Percentiles rank a stretch among this genome's conserved stretches.
Conservation (phyloP, 2,888 invertebrate species). For the Anticlea derivata region DNA sequence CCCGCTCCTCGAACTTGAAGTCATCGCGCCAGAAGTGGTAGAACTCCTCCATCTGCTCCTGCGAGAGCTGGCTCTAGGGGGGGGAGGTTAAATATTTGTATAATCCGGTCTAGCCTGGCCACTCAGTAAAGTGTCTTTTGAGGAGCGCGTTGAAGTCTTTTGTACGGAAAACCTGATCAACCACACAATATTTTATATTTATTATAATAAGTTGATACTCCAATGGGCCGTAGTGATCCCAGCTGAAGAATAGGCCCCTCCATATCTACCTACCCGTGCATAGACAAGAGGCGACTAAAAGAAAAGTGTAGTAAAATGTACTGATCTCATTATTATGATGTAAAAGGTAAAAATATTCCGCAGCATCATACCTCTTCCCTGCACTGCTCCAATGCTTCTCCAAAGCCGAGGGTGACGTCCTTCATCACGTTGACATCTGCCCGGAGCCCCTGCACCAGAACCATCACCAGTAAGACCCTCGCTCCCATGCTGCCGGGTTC, state of each 20-base stretch:
- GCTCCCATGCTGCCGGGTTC: constrained; percentile 13
- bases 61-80: constrained; percentile 61
- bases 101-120: no score
- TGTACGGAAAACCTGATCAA: neutral
- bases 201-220: no score
- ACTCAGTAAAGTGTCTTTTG: neutral
- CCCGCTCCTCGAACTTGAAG: constrained; percentile 73
- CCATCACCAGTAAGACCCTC: constrained; percentile 15
- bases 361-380: constrained; percentile 59
- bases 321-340: no score
- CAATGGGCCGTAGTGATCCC: no score
- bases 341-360: neutral
- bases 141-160: constrained; percentile 1
- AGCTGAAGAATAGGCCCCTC: no score
- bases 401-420: constrained; percentile 75
- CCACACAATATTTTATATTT: no score
- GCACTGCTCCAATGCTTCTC: constrained; percentile 69
- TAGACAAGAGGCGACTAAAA: no score
- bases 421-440: constrained; percentile 64
- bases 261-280: no score
- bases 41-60: constrained; percentile 77
- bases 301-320: no score
- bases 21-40: constrained; percentile 77
- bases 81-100: no score
- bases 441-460: constrained; percentile 28